Evolutionary conservation across 2,888 invertebrate species (phyloP), one percentile per base, ranked within the genome.

Genomic region (Trisateles emortualis): DNA sequence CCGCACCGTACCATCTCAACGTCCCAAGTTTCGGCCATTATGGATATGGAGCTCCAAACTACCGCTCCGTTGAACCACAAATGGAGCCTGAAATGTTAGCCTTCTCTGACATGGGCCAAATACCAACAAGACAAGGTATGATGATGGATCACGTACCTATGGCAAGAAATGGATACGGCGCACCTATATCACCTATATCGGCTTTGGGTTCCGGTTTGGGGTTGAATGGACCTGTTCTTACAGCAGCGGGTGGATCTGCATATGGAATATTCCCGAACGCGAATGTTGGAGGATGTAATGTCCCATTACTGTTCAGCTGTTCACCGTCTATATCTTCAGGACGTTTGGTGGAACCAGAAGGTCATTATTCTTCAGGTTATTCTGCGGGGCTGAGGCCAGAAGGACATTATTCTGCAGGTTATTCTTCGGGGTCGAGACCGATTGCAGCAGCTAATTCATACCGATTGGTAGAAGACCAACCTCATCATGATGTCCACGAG

Each of bases 221-320:
- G 2, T n/a, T 54, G 5, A 39, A 48, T 11, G 70, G 68, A 0
- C 52, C 61, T 11, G 52, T 63, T 2, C 63, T 64, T 8, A 59
- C 68, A 6, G 55, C 61, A 0, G 51, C 81, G 1, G 14, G 75
- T 0, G 76, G 79, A 11, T 73, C 84, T 4, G 83, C 84, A 0
- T 78, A 80, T 6, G 86, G 89, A 1, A 76, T 89, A 47, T 91
- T 90, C 69, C 89, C 90, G 0, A 85, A 82, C 38, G 86, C 83
- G 0, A 84, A 86, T 40, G 74, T 74, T 0, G 84, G 84, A 11
- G 84, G 85, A 0, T 88, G 88, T 61, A 81, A 76, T 33, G 79
- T 90, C 2, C 92, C 92, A 0, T 71, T 92, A 6, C 74, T 92
- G 35, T 80, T 92, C 55, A 90, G 88, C 63, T 92, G 92, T 47